phyloP scores from a whole-genome alignment of 1,140 invertebrate species.

The Matsumurasca onukii region DNA sequence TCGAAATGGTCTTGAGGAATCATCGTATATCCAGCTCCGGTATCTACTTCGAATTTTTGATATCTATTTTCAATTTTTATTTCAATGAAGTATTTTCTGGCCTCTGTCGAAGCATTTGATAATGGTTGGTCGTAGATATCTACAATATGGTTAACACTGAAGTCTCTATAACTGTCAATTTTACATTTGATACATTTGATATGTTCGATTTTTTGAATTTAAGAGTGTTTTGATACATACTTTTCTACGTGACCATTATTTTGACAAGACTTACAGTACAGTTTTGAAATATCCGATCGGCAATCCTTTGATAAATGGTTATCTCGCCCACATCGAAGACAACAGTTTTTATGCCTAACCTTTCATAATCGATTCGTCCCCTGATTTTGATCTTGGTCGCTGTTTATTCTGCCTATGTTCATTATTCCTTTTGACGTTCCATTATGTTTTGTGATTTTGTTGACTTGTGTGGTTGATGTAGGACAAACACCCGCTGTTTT shows the following conservation, averaged over 20 bases:
- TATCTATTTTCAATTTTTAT: constrained; percentile 2
- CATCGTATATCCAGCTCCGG: constrained; percentile 16
- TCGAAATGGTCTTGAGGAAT: constrained; percentile 8
- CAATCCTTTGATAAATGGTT: constrained; percentile 20
- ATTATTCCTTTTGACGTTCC: no score
- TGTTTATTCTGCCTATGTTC: no score
- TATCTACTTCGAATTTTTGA: constrained; percentile 29
- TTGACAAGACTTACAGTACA: constrained; percentile 19
- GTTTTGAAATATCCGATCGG: not conserved
- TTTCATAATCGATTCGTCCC: constrained; percentile 19
- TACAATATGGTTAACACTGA: not conserved
- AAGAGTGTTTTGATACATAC: constrained; percentile 1
- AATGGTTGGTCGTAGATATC: not conserved
- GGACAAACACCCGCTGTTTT: not conserved
- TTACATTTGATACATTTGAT: not conserved
- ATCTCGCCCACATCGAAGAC: constrained; percentile 19
- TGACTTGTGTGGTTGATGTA: not conserved
- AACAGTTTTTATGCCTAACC: constrained; percentile 19
- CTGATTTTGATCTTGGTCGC: no score
- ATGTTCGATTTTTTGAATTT: not conserved
- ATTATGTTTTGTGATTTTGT: no score
- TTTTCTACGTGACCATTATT: constrained; percentile 18
- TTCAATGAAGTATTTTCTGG: constrained; percentile 47
- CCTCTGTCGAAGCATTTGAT: not conserved
- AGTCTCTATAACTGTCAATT: not conserved